phyloP scores from a whole-genome alignment of 2,113 vertebrate genomes.

The Nothoprocta perdicaria region DNA sequence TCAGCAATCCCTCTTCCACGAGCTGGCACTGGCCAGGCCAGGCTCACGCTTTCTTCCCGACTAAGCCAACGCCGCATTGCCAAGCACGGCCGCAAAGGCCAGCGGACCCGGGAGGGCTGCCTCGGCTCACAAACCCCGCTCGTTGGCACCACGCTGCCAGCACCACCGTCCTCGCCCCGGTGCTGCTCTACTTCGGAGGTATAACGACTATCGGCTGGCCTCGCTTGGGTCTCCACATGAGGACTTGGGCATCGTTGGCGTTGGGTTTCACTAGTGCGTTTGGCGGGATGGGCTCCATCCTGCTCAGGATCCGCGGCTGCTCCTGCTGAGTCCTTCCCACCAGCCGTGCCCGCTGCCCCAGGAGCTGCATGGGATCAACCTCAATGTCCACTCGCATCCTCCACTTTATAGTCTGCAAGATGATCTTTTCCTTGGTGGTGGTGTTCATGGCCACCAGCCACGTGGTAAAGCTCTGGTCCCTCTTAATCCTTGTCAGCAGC shows the following conservation, averaged over 20 bases:
- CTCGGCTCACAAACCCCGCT: conserved; percentile 73
- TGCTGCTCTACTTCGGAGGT: conserved; percentile 87
- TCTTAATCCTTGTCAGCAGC: conserved; percentile 92
- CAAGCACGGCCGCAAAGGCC: conserved; percentile 63
- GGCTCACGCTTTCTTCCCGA: conserved; percentile 51
- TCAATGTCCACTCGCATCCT: conserved; percentile 95
- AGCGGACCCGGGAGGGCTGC: conserved; percentile 70
- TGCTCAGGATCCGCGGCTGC: conserved; percentile 91
- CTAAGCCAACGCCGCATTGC: conserved; percentile 47
- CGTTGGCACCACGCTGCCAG: conserved; percentile 31
- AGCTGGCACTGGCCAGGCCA: background rate
- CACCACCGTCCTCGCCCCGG: conserved; percentile 9
- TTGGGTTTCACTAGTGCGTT: conserved; percentile 95
- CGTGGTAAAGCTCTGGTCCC: conserved; percentile 98
- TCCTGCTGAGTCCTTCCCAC: conserved; percentile 93
- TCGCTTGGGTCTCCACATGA: conserved; percentile 97
- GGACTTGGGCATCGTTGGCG: conserved; percentile 96
- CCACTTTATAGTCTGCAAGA: conserved; percentile 98
- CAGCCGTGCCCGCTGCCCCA: conserved; percentile 91
- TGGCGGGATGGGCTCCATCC: conserved; percentile 94
- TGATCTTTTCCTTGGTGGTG: conserved; percentile 93
- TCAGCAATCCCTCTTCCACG: conserved; percentile 32
- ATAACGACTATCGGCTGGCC: conserved; percentile 93
- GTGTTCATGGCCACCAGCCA: conserved; percentile 98
- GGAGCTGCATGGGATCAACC: conserved; percentile 89